Base-by-base conservation (phyloP, 1,140 invertebrate species). In the Whitmania pigra region DNA sequence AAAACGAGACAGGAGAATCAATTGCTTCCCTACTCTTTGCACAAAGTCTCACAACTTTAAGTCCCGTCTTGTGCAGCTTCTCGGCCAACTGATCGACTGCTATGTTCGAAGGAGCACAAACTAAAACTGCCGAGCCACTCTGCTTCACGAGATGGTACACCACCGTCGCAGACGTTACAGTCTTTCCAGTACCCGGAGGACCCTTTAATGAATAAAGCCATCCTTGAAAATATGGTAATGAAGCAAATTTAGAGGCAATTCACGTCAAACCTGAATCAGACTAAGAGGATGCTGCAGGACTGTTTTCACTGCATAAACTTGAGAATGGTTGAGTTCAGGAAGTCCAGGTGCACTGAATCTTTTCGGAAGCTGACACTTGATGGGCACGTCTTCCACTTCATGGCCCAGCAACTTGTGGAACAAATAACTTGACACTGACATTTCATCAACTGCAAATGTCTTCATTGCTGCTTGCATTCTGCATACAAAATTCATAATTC, bases 81-180 rank as follows among this genome's bases (percentile, higher is more conserved):
- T 99, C 95, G 0, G 96, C 97, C 2, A 99, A 84, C 79, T 99
- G 97, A 83, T 99, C 97, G 0, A 99, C 97, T 60, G 97, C 97
- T 15, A 96, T 99, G 79, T 99, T 99, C 25, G 93, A 96, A 0
- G 97, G 97, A 3, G 96, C 96, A 83, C 96, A 99, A 0, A 99
- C 97, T 0, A 99, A 82, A 0, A 99, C 94, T 0, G 94, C 93
- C 3, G 93, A 93, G 67, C 83, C 82, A 75, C 89, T 92, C 79
- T 96, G 92, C 80, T 95, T 92, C 0, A 94, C 94, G 49, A 99
- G 84, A 81, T 99, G 97, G 80, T 97, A 99, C 0, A 99, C 96
- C 77, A 99, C 94, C 0, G 96, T 97, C 0, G 97, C 97, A 11
- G 96, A 99, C 2, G 97, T 99, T 0, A 99, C 96, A 0, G 97